A percentile compares a stretch with the other conserved stretches of the same genome.
phyloP scores from a whole-genome alignment of 2,888 invertebrate genomes.

The Villa cingulata region DNA sequence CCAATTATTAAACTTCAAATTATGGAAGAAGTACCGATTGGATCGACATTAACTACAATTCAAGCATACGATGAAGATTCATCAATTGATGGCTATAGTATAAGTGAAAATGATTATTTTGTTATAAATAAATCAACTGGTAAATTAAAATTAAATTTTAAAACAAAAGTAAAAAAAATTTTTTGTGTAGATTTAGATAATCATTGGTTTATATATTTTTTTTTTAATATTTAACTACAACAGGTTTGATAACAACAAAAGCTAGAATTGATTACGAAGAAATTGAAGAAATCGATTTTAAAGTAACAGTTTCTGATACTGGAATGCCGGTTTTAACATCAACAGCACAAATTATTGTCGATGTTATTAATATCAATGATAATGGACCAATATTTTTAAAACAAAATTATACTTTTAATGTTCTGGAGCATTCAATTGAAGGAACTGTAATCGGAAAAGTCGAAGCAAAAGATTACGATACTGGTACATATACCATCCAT shows the following conservation, averaged over 20 bases:
- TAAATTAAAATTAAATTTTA: conserved; percentile 17
- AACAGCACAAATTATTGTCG: conserved; percentile 61
- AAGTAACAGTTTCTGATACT: conserved; percentile 69
- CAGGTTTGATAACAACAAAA: conserved; percentile 62
- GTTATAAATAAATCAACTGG: conserved; percentile 69
- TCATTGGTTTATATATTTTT: background rate
- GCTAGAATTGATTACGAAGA: conserved; percentile 74
- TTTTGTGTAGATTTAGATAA: background rate
- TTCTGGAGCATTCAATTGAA: conserved; percentile 61
- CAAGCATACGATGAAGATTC: conserved; percentile 72
- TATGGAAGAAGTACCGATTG: conserved; percentile 70
- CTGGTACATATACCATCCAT: conserved; percentile 38
- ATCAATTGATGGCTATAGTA: conserved; percentile 56
- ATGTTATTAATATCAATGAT: conserved; percentile 73
- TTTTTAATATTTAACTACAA: conserved; percentile 3
- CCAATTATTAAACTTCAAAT: conserved; percentile 52
- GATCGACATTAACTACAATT: conserved; percentile 62
- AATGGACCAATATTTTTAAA: conserved; percentile 67
- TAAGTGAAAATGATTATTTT: conserved; percentile 59
- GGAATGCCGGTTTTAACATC: conserved; percentile 74
- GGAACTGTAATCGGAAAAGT: conserved; percentile 62
- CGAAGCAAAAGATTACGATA: conserved; percentile 63
- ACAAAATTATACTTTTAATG: conserved; percentile 51
- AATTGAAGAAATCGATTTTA: conserved; percentile 60
- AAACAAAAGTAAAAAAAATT: no score